Evolutionary conservation across 1,140 invertebrate species (phyloP), one percentile per base, ranked within the genome.

Genomic region (Hycleus cichorii): DNA sequence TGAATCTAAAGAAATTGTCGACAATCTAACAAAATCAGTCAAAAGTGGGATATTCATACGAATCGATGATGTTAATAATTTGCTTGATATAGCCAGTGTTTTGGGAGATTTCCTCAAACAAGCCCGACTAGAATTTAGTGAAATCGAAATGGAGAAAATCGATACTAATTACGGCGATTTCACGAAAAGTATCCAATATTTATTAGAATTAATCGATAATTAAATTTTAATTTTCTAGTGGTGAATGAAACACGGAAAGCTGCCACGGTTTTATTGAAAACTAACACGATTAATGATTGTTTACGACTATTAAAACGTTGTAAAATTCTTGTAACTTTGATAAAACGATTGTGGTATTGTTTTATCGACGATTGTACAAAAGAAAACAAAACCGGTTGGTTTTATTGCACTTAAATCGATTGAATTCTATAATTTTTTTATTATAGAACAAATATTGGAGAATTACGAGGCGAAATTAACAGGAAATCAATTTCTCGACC

Each of bases 271-370:
- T 54, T 67, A 18, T 53, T 62, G 8, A 48, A 43, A 7, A 52
- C 48, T 9, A 49, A 50, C 32, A 48, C 47, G 0, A 43, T 44
- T 60, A n/a, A 39, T n/a, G 57, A 57, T 39, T 55, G 12, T 56
- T 49, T 25, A 49, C 46, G 63, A 8, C 46, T 68, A 1, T 58
- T 66, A n/a, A 66, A 66, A 43, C 58, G 67, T 10, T 65, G 63
- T 12, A 64, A 60, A 57, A 58, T 68, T 18, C 57, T 65, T 9
- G 40, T 58, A 42, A 59, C 50, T 10, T 32, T 55, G n/a, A 52
- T 62, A n/a, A 59, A 60, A 45, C 61, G 58, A 18, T 25, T 68
- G 39, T 51, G 58, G 26, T 45, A 43, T 32, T 57, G 49, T 58
- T 63, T 60, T 45, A 9, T 8, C 10, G 53, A 60, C 3, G 49